Conservation (phyloP, 2,113 vertebrate species). For the Hylia prasina region DNA sequence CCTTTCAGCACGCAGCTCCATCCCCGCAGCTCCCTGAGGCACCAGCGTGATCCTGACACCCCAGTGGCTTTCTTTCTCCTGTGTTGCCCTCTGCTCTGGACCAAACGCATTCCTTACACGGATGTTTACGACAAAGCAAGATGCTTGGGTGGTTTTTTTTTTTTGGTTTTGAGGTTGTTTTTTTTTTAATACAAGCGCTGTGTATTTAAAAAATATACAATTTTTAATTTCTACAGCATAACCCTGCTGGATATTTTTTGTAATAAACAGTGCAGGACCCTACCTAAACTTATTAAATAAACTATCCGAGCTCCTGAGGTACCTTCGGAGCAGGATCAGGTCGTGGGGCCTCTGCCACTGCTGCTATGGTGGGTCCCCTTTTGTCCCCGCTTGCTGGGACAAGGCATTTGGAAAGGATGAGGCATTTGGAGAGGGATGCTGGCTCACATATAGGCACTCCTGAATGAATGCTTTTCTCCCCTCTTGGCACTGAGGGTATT, state of each 20-base stretch:
- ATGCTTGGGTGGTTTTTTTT: not conserved
- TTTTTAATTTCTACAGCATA: constrained; percentile 47
- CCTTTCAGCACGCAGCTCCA: not conserved
- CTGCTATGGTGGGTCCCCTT: not conserved
- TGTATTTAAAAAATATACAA: constrained; percentile 64
- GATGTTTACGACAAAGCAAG: constrained; percentile 43
- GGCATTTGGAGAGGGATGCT: not conserved
- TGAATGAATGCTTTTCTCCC: not conserved
- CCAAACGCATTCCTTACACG: not conserved
- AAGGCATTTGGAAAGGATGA: not conserved
- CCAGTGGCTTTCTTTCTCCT: constrained; percentile 18
- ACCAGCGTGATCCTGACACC: not conserved
- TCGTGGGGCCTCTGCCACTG: rapidly evolving
- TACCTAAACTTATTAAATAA: not conserved
- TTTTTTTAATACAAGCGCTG: constrained; percentile 37
- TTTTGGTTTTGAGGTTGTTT: rapidly evolving
- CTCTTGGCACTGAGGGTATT: not conserved
- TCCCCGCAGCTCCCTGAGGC: not conserved
- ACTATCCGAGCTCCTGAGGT: not conserved
- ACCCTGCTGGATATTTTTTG: constrained; percentile 7
- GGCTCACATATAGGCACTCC: not conserved
- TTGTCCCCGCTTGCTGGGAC: not conserved
- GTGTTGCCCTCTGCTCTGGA: not conserved
- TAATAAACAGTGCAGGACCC: not conserved
- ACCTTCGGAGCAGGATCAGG: not conserved